A percentile compares a stretch with the other conserved stretches of the same genome.
Evolutionary conservation across 2,113 vertebrate genomes (phyloP).

Genomic region (Orientallactaga bullata): DNA sequence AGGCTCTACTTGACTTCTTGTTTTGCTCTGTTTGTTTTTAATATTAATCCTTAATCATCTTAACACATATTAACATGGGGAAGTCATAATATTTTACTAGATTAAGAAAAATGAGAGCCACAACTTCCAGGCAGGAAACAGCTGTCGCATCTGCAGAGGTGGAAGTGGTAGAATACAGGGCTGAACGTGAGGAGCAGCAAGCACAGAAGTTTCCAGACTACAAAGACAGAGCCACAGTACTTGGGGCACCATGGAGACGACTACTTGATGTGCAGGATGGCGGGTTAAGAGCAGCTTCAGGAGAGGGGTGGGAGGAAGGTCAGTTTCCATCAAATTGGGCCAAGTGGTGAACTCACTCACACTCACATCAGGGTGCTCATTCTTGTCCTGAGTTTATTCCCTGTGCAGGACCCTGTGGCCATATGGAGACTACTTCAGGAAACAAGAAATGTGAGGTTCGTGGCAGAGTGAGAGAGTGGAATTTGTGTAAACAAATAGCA

Average conservation of each 20-base stretch:
- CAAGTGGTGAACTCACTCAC: background rate
- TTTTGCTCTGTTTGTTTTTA: conserved; percentile 55
- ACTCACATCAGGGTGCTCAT: background rate
- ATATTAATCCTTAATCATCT: conserved; percentile 28
- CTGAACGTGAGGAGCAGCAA: background rate
- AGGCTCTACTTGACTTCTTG: conserved; percentile 2
- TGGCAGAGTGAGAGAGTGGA: background rate
- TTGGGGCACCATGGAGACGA: background rate
- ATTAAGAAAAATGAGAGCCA: background rate
- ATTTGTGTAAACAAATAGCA: accelerated
- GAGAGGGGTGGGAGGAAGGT: accelerated
- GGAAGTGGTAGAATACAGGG: background rate
- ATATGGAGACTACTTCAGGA: background rate
- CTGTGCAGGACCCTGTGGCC: background rate
- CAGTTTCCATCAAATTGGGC: background rate
- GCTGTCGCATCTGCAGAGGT: background rate
- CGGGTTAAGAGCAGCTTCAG: too few species aligned
- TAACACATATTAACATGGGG: background rate
- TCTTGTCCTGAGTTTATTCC: background rate
- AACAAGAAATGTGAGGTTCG: background rate
- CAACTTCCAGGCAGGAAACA: background rate
- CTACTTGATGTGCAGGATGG: background rate
- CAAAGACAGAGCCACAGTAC: background rate
- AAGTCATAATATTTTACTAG: conserved; percentile 32
- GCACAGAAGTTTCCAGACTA: background rate